Evolutionary conservation across 2,888 invertebrate species (phyloP).

Genomic region (Oligia fasciuncula): DNA sequence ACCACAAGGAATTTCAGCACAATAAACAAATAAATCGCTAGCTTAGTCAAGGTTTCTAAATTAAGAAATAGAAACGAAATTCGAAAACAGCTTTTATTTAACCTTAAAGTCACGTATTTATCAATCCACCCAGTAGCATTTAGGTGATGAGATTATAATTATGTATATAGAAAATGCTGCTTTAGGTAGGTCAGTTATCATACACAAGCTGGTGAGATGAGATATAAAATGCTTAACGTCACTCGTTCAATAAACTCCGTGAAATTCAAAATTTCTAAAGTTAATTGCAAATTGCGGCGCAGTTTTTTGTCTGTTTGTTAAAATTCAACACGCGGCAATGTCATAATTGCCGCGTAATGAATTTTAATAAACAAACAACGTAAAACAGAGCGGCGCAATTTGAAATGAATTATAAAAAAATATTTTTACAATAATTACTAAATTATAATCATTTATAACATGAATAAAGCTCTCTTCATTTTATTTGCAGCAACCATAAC

Average conservation of each 20-base stretch:
- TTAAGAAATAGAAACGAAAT: constrained; percentile 1
- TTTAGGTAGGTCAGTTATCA: background rate
- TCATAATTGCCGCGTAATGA: too few species aligned
- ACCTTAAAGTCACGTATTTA: background rate
- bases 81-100: background rate
- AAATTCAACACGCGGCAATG: background rate
- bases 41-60: background rate
- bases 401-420: too few species aligned
- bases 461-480: background rate
- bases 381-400: too few species aligned
- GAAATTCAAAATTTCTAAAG: background rate
- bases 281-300: background rate
- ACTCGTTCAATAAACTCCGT: background rate
- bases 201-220: background rate
- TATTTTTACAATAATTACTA: background rate
- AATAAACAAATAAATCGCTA: background rate
- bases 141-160: background rate
- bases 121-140: background rate
- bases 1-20: background rate
- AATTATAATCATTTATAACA: background rate
- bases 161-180: background rate
- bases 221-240: background rate
- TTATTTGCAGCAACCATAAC: too few species aligned
- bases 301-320: background rate
- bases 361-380: too few species aligned